These are phyloP conservation scores for Xiphophorus maculatus DNA, from an alignment of 2,113 vertebrate genomes.

Conservation along the genomic window DNA sequence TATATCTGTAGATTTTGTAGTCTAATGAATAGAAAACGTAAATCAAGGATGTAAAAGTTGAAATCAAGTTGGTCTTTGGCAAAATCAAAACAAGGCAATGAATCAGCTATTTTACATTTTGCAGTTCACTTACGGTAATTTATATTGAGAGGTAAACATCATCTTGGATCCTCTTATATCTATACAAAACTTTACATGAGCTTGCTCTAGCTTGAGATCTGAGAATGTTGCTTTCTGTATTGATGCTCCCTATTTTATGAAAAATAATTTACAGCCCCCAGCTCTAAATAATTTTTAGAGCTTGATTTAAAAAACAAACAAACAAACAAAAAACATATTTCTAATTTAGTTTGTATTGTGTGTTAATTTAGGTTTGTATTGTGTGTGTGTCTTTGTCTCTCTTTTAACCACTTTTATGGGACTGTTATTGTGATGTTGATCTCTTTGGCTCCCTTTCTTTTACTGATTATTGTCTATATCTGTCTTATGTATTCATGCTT, in stretches of 20 bases:
- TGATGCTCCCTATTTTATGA: neutral
- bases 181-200: neutral
- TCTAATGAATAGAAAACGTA: neutral
- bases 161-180: neutral
- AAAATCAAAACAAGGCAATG: no score
- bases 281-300: neutral
- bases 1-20: neutral
- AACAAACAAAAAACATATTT: no score
- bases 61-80: neutral
- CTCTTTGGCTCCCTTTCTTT: no score
- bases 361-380: neutral
- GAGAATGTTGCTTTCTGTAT: neutral
- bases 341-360: neutral
- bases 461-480: no score
- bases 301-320: neutral
- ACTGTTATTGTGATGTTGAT: neutral
- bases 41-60: neutral
- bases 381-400: neutral
- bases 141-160: neutral
- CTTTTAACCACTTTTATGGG: no score
- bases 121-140: no score
- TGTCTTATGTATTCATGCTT: no score
- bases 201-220: neutral
- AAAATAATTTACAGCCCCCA: neutral
- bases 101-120: neutral